Conservation (phyloP, 2,888 invertebrate genomes). For the Podabrus alpinus region DNA sequence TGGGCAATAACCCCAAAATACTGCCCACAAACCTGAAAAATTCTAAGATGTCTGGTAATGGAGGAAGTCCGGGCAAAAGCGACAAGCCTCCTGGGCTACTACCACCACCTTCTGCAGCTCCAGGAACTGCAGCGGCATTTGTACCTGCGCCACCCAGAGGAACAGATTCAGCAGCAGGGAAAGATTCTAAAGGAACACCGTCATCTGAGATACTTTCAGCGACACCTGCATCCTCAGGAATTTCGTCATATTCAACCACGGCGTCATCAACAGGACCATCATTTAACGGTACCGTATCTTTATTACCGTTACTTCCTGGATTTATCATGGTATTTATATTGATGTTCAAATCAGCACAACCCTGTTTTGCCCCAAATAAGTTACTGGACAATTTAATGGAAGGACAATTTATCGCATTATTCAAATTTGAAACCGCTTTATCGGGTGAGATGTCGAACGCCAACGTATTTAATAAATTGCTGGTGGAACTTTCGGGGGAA, state of each 20-base stretch:
- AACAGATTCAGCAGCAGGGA: slow-evolving; percentile 31
- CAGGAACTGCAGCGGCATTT: slow-evolving; percentile 14
- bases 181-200: slow-evolving; percentile 46
- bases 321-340: slow-evolving; percentile 72
- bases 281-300: slow-evolving; percentile 35
- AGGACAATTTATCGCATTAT: slow-evolving; percentile 55
- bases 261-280: slow-evolving; percentile 55
- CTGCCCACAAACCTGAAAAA: slow-evolving; percentile 43
- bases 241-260: not conserved
- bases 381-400: slow-evolving; percentile 62
- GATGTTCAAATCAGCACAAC: slow-evolving; percentile 71
- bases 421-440: not conserved
- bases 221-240: not conserved
- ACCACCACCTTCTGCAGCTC: slow-evolving; percentile 28
- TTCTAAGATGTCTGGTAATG: slow-evolving; percentile 39
- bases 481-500: slow-evolving; percentile 2
- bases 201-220: slow-evolving; percentile 51
- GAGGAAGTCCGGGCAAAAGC: slow-evolving; percentile 35
- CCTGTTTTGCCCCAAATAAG: slow-evolving; percentile 62
- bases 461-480: slow-evolving; percentile 43
- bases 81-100: slow-evolving; percentile 42
- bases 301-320: slow-evolving; percentile 59
- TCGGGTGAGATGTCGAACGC: slow-evolving; percentile 44
- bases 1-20: slow-evolving; percentile 37
- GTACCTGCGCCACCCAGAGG: slow-evolving; percentile 35